Conservation (phyloP, 1,140 invertebrate genomes). For the Drosophila arawakana region DNA sequence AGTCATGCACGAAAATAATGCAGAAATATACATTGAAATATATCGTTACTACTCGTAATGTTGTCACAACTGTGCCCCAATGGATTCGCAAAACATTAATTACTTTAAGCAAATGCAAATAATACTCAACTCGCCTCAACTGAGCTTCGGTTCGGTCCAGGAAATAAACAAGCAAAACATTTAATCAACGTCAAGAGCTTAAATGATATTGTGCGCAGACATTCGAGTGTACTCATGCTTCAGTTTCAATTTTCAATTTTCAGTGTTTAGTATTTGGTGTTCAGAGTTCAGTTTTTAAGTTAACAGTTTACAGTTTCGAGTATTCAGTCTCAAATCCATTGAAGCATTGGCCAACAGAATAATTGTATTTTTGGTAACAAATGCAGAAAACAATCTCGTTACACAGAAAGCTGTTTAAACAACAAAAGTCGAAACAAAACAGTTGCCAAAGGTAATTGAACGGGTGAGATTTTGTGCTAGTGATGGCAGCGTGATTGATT, state of each 20-base stretch:
- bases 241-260: background rate
- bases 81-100: constrained; percentile 48
- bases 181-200: constrained; percentile 74
- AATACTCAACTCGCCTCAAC: constrained; percentile 5
- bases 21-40: constrained; percentile 4
- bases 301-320: too few relatives aligned
- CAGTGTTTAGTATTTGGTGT: too few relatives aligned
- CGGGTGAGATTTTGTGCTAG: constrained; percentile 26
- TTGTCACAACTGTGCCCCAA: constrained; percentile 16
- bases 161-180: constrained; percentile 60
- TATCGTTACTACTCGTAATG: background rate
- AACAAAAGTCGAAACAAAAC: constrained; percentile 19
- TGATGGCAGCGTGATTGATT: constrained; percentile 46
- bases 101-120: constrained; percentile 54
- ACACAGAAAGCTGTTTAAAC: constrained; percentile 60
- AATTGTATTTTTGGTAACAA: constrained; percentile 58
- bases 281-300: background rate
- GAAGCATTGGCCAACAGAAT: constrained; percentile 45
- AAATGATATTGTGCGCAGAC: constrained; percentile 48
- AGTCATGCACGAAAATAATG: constrained; percentile 51
- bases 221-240: constrained; percentile 42
- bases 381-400: constrained; percentile 49
- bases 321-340: constrained; percentile 20
- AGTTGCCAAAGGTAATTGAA: background rate
- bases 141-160: constrained; percentile 25